Evolutionary conservation across 2,888 invertebrate genomes (phyloP).

Genomic region (Periphyllus acericola): DNA sequence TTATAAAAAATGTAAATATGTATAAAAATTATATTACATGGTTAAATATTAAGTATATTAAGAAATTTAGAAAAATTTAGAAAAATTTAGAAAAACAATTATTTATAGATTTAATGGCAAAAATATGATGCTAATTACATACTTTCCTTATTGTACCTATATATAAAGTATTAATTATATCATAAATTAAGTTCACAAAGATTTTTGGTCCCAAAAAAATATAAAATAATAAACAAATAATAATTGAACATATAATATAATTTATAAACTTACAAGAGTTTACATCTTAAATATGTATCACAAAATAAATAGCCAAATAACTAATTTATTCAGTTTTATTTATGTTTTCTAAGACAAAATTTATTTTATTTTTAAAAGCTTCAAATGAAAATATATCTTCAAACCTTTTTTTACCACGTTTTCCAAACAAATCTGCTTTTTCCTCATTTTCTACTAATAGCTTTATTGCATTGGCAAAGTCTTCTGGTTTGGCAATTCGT

Average conservation of each 20-base stretch:
- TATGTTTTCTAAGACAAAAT: constrained; percentile 68
- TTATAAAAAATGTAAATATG: too few relatives aligned
- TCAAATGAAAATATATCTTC: constrained; percentile 84
- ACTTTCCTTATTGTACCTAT: too few relatives aligned
- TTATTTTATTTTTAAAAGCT: constrained; percentile 79
- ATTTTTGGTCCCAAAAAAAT: neutral
- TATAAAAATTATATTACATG: too few relatives aligned
- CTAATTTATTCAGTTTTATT: neutral
- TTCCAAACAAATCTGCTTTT: constrained; percentile 76
- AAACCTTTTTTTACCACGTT: constrained; percentile 79
- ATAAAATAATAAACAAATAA: neutral
- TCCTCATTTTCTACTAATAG: constrained; percentile 73
- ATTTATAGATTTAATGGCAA: too few relatives aligned
- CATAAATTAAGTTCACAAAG: too few relatives aligned
- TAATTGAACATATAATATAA: neutral
- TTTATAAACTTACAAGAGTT: neutral
- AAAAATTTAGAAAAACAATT: too few relatives aligned
- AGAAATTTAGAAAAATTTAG: too few relatives aligned
- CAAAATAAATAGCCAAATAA: neutral
- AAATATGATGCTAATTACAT: too few relatives aligned
- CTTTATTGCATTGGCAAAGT: constrained; percentile 82
- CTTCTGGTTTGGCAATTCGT: constrained; percentile 75
- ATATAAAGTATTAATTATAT: neutral
- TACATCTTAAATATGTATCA: neutral
- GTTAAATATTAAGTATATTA: too few relatives aligned